These are phyloP conservation scores for Stictocephala bisonia DNA, from an alignment of 2,888 invertebrate species.

Conservation along the genomic window DNA sequence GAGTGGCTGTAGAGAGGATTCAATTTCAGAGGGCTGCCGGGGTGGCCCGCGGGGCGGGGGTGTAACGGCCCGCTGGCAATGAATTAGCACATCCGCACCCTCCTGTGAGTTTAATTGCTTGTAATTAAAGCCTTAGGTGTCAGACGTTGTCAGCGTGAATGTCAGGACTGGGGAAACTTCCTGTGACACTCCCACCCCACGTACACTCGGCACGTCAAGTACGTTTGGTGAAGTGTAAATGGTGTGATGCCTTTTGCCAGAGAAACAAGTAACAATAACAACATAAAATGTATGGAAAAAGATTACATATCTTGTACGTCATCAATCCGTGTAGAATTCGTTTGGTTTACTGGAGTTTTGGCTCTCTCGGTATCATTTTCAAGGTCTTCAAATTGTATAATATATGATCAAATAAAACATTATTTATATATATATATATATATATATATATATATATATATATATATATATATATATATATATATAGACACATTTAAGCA, in stretches of 20 bases:
- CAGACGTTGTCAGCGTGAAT: background rate
- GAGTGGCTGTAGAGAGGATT: no score
- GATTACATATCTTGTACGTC: no score
- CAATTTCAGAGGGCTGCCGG: no score
- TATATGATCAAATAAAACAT: background rate
- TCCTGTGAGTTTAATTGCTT: slow-evolving; percentile 22
- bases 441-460: slow-evolving; percentile 41
- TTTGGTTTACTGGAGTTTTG: background rate
- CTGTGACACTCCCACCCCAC: no score
- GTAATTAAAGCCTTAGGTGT: slow-evolving; percentile 33
- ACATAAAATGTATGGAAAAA: no score
- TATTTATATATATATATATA: slow-evolving; percentile 20
- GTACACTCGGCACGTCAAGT: no score
- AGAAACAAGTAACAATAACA: no score
- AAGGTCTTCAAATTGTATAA: background rate
- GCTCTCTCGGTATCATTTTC: background rate
- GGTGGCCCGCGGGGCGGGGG: no score
- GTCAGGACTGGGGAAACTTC: slow-evolving; percentile 23
- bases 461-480: slow-evolving; percentile 32
- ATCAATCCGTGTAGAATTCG: background rate
- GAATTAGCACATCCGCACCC: slow-evolving; percentile 38
- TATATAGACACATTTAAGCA: slow-evolving; percentile 18
- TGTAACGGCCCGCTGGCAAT: slow-evolving; percentile 23
- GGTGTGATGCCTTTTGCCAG: no score
- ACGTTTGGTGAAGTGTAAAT: no score